Evolutionary conservation across 2,113 vertebrate species (phyloP).

Genomic region (Psephotus haematonotus): DNA sequence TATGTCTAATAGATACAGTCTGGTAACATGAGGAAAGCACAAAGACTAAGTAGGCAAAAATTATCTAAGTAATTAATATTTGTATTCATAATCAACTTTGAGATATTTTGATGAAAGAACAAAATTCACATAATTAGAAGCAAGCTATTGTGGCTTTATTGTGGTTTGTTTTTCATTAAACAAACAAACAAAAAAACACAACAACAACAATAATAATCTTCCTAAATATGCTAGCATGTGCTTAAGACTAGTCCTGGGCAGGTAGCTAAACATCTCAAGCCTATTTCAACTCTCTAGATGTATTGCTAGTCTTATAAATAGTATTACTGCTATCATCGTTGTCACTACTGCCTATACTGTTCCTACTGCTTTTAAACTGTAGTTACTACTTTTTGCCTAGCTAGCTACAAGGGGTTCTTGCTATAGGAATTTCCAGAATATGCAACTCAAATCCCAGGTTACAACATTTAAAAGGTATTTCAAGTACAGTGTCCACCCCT

Average conservation of each 20-base stretch:
- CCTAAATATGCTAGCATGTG: background rate
- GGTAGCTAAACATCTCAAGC: background rate
- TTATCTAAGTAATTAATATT: background rate
- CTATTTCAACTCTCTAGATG: background rate
- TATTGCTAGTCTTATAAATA: background rate
- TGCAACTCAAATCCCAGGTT: background rate
- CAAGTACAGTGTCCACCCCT: background rate
- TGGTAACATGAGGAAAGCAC: background rate
- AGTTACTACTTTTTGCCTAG: background rate
- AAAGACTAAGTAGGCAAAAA: background rate
- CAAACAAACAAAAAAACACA: too few species aligned
- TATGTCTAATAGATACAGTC: background rate
- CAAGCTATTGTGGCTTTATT: background rate
- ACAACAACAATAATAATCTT: background rate
- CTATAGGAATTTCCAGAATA: background rate
- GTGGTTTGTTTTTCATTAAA: background rate
- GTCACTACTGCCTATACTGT: background rate
- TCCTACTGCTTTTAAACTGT: background rate
- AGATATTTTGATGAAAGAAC: background rate
- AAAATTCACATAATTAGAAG: background rate
- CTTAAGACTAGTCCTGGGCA: background rate
- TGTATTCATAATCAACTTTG: background rate
- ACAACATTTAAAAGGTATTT: background rate
- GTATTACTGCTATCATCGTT: background rate
- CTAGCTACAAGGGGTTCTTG: background rate